phyloP scores from a whole-genome alignment of 1,140 invertebrate species.

The Camponotus floridanus region DNA sequence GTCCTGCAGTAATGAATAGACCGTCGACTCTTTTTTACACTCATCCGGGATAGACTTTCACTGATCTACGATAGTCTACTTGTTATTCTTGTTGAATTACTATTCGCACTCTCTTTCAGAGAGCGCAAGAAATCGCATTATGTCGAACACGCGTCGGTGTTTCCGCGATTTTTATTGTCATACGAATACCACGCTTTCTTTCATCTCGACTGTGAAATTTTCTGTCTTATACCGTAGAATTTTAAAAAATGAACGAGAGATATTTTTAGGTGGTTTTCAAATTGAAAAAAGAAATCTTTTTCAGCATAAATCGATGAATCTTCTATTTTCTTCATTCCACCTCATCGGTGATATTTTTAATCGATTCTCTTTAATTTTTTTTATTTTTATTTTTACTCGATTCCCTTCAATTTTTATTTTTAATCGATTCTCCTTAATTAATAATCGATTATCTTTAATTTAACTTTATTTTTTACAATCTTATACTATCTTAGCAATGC shows the following conservation, averaged over 20 bases:
- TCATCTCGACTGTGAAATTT: neutral
- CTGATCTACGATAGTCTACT: constrained; percentile 53
- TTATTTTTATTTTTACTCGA: neutral
- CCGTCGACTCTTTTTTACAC: neutral
- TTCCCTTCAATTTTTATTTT: neutral
- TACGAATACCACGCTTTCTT: neutral
- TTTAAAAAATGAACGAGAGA: neutral
- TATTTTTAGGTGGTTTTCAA: neutral
- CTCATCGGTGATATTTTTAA: neutral
- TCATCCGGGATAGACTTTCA: constrained; percentile 53
- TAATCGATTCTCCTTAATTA: too few species aligned
- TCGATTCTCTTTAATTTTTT: neutral
- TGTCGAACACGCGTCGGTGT: neutral
- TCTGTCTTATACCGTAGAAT: neutral
- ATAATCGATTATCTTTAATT: neutral
- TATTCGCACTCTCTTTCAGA: constrained; percentile 26
- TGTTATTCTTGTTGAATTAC: constrained; percentile 22
- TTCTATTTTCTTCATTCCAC: neutral
- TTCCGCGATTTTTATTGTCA: constrained; percentile 30
- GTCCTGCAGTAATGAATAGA: constrained; percentile 27
- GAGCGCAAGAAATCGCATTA: constrained; percentile 6
- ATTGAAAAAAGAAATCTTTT: neutral
- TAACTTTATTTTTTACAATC: neutral
- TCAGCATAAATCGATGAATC: neutral
- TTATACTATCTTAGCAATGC: too few species aligned